Evolutionary conservation across 1,140 invertebrate genomes (phyloP).

Genomic region (Pinna nobilis): DNA sequence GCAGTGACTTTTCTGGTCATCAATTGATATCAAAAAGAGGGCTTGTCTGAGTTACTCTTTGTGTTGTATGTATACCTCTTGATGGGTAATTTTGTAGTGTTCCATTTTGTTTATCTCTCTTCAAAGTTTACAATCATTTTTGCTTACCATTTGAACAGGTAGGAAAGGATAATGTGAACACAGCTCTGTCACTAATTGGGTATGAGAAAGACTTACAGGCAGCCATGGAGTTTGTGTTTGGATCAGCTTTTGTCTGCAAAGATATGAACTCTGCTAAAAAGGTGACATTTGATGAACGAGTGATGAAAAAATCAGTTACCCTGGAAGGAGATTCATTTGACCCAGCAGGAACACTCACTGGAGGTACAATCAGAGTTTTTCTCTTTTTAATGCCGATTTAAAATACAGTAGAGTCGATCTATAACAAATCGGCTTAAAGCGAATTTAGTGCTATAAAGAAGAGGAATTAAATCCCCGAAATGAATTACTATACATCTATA

Average conservation of each 20-base stretch:
- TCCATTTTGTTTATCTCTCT: too few relatives aligned
- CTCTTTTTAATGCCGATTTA: too few relatives aligned
- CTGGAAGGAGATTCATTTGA: constrained; percentile 94
- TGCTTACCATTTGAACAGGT: too few relatives aligned
- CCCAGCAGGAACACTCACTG: constrained; percentile 91
- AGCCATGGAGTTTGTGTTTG: constrained; percentile 94
- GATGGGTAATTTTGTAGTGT: too few relatives aligned
- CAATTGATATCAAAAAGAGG: too few relatives aligned
- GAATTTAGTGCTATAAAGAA: background rate
- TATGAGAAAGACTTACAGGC: constrained; percentile 83
- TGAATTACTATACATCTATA: background rate
- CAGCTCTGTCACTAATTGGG: constrained; percentile 88
- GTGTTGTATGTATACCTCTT: too few relatives aligned
- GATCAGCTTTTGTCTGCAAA: constrained; percentile 87
- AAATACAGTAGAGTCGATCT: too few relatives aligned
- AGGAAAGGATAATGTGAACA: constrained; percentile 84
- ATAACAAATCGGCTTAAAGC: too few relatives aligned
- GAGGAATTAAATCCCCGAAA: background rate
- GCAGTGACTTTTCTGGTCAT: too few relatives aligned
- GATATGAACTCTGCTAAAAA: constrained; percentile 86
- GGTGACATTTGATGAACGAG: constrained; percentile 84
- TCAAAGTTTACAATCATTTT: too few relatives aligned
- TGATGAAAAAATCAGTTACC: constrained; percentile 89
- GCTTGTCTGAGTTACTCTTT: too few relatives aligned
- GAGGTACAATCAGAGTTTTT: constrained; percentile 80